Conservation (phyloP, 1,140 invertebrate genomes). For the Aphaenogaster floridana region DNA sequence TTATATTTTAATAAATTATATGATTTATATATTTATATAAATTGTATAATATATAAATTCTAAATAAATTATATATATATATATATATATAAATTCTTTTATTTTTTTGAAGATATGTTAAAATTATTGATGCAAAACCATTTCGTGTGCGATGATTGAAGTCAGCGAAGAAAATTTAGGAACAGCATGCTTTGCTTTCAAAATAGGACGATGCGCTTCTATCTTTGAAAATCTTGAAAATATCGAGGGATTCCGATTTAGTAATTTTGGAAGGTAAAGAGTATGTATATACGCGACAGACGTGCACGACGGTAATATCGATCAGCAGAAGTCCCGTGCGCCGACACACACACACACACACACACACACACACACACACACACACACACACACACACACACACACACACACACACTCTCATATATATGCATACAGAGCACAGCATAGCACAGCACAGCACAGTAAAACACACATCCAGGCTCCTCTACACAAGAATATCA, state of each 20-base stretch:
- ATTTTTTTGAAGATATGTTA: no score
- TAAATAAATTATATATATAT: no score
- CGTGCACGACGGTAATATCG: constrained; percentile 79
- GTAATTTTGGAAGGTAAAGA: constrained; percentile 21
- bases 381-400: constrained; percentile 3
- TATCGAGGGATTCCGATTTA: neutral
- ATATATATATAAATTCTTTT: no score
- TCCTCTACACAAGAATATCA: constrained; percentile 76
- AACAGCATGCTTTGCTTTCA: neutral
- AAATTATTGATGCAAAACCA: neutral
- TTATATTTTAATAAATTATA: neutral
- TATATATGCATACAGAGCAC: constrained; percentile 7
- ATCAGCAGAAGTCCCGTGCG: constrained; percentile 79
- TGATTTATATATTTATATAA: neutral
- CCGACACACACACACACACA: constrained; percentile 41
- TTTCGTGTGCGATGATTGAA: neutral
- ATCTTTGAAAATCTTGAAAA: neutral
- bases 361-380: constrained; percentile 11
- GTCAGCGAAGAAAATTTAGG: neutral
- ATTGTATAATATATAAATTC: no score
- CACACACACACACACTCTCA: neutral
- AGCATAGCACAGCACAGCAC: constrained; percentile 22
- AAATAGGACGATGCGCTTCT: neutral
- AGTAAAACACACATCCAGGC: constrained; percentile 19
- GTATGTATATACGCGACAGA: constrained; percentile 32